Evolutionary conservation across 2,113 vertebrate species (phyloP).

Genomic region (Tympanuchus pallidicinctus): DNA sequence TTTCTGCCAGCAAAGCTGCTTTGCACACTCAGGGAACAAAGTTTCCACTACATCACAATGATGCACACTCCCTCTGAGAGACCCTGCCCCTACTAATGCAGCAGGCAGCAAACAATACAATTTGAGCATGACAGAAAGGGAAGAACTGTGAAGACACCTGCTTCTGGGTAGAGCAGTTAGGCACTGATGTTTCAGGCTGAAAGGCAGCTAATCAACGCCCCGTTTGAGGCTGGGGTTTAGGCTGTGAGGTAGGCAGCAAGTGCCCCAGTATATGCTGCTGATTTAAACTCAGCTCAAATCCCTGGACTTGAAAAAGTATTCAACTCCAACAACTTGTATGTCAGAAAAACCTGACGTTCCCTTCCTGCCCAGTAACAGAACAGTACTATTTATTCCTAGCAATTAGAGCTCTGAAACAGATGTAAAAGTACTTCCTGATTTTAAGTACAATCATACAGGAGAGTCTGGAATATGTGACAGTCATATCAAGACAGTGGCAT

Average conservation of each 20-base stretch:
- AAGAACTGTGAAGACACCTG: background rate
- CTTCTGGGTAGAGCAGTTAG: background rate
- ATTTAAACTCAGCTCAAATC: background rate
- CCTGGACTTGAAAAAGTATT: background rate
- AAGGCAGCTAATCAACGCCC: no score
- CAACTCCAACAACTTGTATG: background rate
- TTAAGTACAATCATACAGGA: background rate
- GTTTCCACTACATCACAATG: background rate
- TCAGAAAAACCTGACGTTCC: background rate
- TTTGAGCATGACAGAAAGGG: background rate
- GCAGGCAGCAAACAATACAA: background rate
- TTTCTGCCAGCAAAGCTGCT: conserved; percentile 29
- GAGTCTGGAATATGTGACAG: background rate
- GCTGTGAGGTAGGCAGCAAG: background rate
- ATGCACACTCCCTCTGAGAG: background rate
- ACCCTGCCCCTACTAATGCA: background rate
- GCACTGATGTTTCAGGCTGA: background rate
- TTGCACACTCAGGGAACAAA: background rate
- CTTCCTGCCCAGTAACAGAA: fast-evolving
- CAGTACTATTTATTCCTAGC: background rate
- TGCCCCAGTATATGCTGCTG: background rate
- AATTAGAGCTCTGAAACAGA: background rate
- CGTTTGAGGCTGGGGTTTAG: background rate
- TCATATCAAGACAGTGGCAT: background rate
- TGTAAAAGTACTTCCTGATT: background rate